A percentile compares a stretch with the other conserved stretches of the same genome.
phyloP scores from a whole-genome alignment of 1,140 invertebrate genomes.

The Microplitis mediator region DNA sequence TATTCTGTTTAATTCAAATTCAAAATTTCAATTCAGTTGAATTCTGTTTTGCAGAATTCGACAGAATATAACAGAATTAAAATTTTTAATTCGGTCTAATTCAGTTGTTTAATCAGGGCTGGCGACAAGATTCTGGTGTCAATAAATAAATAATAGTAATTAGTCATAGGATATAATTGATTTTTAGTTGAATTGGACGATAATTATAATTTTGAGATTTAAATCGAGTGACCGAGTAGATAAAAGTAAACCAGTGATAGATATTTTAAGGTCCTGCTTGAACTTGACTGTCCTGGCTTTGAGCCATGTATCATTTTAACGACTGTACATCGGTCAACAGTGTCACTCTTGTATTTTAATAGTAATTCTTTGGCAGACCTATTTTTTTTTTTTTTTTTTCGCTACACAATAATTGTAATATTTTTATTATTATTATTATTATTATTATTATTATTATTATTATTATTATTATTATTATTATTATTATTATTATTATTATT shows the following conservation, averaged over 20 bases:
- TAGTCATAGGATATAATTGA: not conserved
- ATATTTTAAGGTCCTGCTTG: slow-evolving; percentile 11
- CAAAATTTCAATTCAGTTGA: no score
- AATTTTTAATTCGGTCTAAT: no score
- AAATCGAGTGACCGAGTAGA: not conserved
- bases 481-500: no score
- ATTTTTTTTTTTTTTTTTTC: not conserved
- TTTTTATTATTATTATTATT: no score
- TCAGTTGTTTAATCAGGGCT: no score
- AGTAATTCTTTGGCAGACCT: not conserved
- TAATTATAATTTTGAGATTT: not conserved
- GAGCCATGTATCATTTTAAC: not conserved
- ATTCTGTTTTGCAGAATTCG: no score
- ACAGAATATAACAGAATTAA: no score
- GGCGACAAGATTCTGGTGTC: no score
- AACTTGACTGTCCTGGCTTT: slow-evolving; percentile 4
- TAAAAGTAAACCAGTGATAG: not conserved
- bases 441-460: no score
- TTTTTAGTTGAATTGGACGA: not conserved
- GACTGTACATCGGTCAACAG: not conserved
- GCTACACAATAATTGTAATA: no score
- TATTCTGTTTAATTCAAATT: no score
- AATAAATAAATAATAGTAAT: not conserved
- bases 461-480: no score
- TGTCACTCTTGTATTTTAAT: not conserved